Evolutionary conservation across 2,797 vertebrate species (phyloP), one percentile per base, ranked within the genome.

Genomic region (Xiphorhynchus erythropygius): DNA sequence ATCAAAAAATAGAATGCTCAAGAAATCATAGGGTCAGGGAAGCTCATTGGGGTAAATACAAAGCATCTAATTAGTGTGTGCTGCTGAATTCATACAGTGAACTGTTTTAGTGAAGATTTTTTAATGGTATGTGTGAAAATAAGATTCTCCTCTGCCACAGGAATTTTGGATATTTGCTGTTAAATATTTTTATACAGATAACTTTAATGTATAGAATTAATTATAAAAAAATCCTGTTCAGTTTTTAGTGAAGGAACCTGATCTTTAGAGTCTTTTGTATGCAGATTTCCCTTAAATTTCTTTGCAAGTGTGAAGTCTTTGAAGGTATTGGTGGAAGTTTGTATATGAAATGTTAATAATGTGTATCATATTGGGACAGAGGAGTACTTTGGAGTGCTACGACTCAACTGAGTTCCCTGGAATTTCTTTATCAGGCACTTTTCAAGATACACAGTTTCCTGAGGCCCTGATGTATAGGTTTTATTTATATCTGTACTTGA

Each of bases 91-190:
- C 52, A 55, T 68, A 17, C 8, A 57, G 69, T 39, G 60, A 95
- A 89, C 70, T 96, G 46, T 93, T 94, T 76, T 84, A 79, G 24
- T 41, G 73, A 87, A 65, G 84, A 69, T 59, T 82, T 68, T 85
- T 44, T 44, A 44, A 21, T 87, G 77, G 84, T 79, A 41, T 90
- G 35, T 89, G 59, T 17, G 90, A 86, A 85, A 84, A 60, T 46
- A 91, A 93, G 35, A 74, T 70, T 47, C 23, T 84, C 11, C 41
- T 87, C 46, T 46, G 16, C 35, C 87, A 84, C 11, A 78, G 55
- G 30, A 79, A 19, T 78, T 88, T 67, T 91, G 41, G 88, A 96
- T 23, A 62, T 23, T 80, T 92, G 9, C 13, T 55, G 23, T 75
- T 80, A 32, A 71, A 50, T 9, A 37, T 3, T 63, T 63, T 11